These are phyloP conservation scores for Pangasius krempfi DNA, from an alignment of 2,797 vertebrate species.

Conservation along the genomic window DNA sequence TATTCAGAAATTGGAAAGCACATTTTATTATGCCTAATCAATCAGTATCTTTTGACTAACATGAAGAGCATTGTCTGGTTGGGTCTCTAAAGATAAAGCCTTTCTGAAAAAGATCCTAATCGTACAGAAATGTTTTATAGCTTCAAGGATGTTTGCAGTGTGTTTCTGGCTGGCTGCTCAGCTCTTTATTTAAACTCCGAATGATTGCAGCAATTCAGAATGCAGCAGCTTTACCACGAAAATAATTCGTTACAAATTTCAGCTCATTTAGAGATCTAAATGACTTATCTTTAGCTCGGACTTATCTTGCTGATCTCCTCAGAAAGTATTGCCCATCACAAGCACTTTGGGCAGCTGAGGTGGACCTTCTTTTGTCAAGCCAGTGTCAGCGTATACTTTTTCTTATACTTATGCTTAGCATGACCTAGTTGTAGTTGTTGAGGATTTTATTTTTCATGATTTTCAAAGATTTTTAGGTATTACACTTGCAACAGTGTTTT, in stretches of 20 bases:
- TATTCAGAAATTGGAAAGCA: not conserved
- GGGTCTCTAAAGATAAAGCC: not conserved
- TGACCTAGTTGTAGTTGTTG: not conserved
- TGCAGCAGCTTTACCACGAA: not conserved
- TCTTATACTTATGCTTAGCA: not conserved
- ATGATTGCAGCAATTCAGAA: not conserved
- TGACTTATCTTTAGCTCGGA: not conserved
- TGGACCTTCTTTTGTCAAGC: not conserved
- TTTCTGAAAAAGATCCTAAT: conserved; percentile 6
- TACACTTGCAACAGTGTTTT: not conserved
- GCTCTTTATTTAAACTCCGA: not conserved
- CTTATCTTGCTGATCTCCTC: not conserved
- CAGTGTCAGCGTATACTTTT: no score
- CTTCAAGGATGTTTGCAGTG: not conserved
- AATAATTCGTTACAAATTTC: not conserved
- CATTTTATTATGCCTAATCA: not conserved
- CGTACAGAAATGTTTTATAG: not conserved
- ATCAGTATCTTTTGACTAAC: not conserved
- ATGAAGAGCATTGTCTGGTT: not conserved
- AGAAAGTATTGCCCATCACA: not conserved
- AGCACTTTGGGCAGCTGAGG: not conserved
- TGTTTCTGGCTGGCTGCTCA: not conserved
- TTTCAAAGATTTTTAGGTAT: not conserved
- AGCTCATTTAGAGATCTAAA: not conserved
- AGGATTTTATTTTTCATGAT: not conserved